These are phyloP conservation scores for Spea bombifrons DNA, from an alignment of 2,113 vertebrate genomes.

Conservation along the genomic window DNA sequence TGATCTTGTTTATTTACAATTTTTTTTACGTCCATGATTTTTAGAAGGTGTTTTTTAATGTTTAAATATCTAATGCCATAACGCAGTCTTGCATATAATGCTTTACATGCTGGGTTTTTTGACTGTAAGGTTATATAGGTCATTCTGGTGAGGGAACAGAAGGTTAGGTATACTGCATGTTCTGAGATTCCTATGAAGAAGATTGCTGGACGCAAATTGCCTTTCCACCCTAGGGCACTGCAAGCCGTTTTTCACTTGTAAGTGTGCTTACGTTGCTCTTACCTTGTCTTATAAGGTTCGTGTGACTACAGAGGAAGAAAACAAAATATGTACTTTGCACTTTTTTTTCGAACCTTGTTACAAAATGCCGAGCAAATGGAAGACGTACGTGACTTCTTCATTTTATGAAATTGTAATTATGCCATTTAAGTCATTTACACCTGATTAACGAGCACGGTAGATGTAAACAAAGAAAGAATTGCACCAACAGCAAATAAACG, in stretches of 20 bases:
- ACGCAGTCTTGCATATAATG: too few relatives aligned
- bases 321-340: background rate
- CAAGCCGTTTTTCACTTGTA: conserved; percentile 26
- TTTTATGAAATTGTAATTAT: conserved; percentile 44
- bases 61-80: too few relatives aligned
- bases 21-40: too few relatives aligned
- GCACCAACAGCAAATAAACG: conserved; percentile 39
- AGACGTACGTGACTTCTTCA: conserved; percentile 29
- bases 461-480: conserved; percentile 38
- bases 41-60: too few relatives aligned
- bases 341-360: conserved; percentile 1
- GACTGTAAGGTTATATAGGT: conserved; percentile 43
- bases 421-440: conserved; percentile 45
- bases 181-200: conserved; percentile 36
- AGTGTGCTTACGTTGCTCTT: conserved; percentile 32
- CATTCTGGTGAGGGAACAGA: conserved; percentile 30
- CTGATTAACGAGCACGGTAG: conserved; percentile 40
- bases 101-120: conserved; percentile 1
- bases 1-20: too few relatives aligned
- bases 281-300: conserved; percentile 11
- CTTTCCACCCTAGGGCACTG: conserved; percentile 34
- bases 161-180: conserved; percentile 39
- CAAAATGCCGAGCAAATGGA: conserved; percentile 36
- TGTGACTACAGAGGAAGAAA: background rate
- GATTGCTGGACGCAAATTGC: conserved; percentile 42